phyloP scores from a whole-genome alignment of 2,113 vertebrate species.

The Heptranchias perlo region DNA sequence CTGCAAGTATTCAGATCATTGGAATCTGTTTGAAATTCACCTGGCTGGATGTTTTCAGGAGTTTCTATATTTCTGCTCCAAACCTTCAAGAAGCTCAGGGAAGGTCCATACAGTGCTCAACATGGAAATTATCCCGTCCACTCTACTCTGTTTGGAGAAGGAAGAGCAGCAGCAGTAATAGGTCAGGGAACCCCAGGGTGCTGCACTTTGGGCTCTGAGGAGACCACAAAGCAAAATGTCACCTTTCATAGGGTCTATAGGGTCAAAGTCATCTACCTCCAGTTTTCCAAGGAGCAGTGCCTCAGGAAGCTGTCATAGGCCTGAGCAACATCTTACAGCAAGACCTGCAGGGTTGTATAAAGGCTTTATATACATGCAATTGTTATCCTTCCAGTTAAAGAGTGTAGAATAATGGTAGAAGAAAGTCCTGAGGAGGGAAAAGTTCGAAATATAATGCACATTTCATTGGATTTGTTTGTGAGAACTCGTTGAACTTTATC shows the following conservation, averaged over 20 bases:
- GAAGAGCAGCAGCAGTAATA: too few relatives aligned
- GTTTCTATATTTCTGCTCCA: too few relatives aligned
- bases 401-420: background rate
- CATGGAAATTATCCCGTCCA: background rate
- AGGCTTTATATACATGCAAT: background rate
- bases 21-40: too few relatives aligned
- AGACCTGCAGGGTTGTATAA: background rate
- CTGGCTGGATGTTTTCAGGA: too few relatives aligned
- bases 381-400: background rate
- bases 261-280: background rate
- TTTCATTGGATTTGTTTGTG: background rate
- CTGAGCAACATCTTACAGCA: background rate
- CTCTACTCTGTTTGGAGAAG: too few relatives aligned
- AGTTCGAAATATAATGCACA: background rate
- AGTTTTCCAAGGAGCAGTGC: background rate
- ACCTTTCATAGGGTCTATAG: background rate
- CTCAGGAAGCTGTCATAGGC: background rate
- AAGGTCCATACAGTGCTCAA: too few relatives aligned
- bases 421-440: background rate
- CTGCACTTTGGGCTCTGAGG: too few relatives aligned
- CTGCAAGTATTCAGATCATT: too few relatives aligned
- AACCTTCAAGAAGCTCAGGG: too few relatives aligned
- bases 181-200: too few relatives aligned
- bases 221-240: too few relatives aligned
- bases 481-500: background rate